These are phyloP conservation scores for Chironomus riparius DNA, from an alignment of 2,888 invertebrate genomes.

Conservation along the genomic window DNA sequence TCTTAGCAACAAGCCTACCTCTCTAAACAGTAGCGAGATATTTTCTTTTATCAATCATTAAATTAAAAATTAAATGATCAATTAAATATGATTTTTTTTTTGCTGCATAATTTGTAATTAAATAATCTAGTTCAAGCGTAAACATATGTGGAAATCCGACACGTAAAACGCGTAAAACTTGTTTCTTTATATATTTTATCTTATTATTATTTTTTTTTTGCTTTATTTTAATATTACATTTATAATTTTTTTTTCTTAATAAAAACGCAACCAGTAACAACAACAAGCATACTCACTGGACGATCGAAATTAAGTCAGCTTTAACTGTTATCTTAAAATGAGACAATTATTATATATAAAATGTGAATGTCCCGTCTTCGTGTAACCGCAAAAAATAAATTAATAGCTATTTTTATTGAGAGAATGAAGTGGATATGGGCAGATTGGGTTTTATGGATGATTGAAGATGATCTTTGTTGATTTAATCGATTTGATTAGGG, in stretches of 20 bases:
- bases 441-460: too few species aligned
- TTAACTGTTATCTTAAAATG: conserved; percentile 21
- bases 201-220: too few species aligned
- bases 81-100: not conserved
- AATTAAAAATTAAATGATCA: not conserved
- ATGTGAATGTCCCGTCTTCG: not conserved
- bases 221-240: not conserved
- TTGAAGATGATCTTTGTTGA: too few species aligned
- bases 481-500: too few species aligned
- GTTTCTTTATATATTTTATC: not conserved
- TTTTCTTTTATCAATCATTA: too few species aligned
- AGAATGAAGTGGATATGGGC: too few species aligned
- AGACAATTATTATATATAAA: conserved; percentile 12
- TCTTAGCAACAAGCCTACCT: too few species aligned
- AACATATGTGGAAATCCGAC: conserved; percentile 7
- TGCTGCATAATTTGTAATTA: not conserved
- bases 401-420: too few species aligned
- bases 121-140: conserved; percentile 22
- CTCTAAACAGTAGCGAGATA: too few species aligned
- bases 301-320: conserved; percentile 22
- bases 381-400: not conserved
- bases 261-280: not conserved
- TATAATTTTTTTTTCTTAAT: not conserved
- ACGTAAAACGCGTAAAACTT: conserved; percentile 20
- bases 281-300: not conserved